Base-by-base conservation (phyloP, 2,888 invertebrate genomes). In the Synergus itoensis region DNA sequence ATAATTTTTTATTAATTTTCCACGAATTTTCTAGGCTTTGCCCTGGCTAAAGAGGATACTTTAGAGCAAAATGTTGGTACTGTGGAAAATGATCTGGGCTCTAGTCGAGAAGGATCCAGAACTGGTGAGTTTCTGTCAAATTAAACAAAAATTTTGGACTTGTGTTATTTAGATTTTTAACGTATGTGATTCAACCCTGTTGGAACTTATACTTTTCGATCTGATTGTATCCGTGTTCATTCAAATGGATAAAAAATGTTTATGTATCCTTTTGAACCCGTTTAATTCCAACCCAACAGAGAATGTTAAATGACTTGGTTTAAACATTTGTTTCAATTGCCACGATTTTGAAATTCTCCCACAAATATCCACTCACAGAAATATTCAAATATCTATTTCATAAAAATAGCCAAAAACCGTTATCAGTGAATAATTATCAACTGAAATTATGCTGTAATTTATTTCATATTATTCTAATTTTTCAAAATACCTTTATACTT, bases 31-130 rank as follows among this genome's bases (percentile, higher is more conserved):
- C 18, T 76, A 91, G 91, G 89, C 69, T 82, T 92, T 86, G 92
- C 91, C 77, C 87, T 84, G 69, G 94, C 93, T 45, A 88, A 90
- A 88, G 93, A 93, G 87, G 77, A 82, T 9, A 91, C 89, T 2
- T 91, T 91, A 28, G 94, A 94, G 80, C 93, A 92, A 60, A 93
- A 93, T 62, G 92, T 94, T 73, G 94, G 95, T 87, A 96, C 94
- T 7, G 94, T 96, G 77, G 97, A 97, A 76, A 93, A 94, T 48
- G 97, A 98, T 92, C 93, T 98, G 79, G 98, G 98, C 16, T 95
- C 97, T 69, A 97, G 96, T 83, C 94, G 97, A 84, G 98, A 98
- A 92, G 98, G 95, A 81, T 98, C 98, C 11, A 95, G 97, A 92
- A 99, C 99, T 91, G 97, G 97, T 97, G 90, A 90, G 88, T 82